Evolutionary conservation across 1,140 invertebrate species (phyloP), one percentile per base, ranked within the genome.

Genomic region (Telenomus remus): DNA sequence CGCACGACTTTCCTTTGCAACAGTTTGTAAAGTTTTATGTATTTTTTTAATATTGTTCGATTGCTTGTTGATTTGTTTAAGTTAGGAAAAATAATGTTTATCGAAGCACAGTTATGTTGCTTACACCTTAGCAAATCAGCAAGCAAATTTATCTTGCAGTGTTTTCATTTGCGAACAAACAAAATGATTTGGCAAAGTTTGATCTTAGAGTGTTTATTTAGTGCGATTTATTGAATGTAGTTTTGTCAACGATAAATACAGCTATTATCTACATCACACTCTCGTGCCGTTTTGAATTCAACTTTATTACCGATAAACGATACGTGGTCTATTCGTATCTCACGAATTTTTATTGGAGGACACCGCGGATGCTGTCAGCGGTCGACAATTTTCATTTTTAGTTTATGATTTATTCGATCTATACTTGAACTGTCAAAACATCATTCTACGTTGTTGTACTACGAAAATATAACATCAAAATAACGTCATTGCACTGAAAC

Each of bases 241-340:
- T 12, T 44, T 44, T 44, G n/a, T 44, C 43, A 44, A 44, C 4
- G n/a, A 44, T 44, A 44, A 44, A 44, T 12, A 44, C 11, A 14
- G 12, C 13, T 13, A 44, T 44, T 14, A 44, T 44, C 11, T 44
- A 44, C 12, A 13, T 44, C 6, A 44, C 43, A 13, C 13, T 3
- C 12, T 44, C 43, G 11, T 44, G 13, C 11, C 13, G 7, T 44
- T 44, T 44, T 7, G 13, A 13, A 44, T 12, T 8, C 11, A 44
- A 44, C 43, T 44, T 44, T 44, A 44, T 44, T 44, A 44, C 43
- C 43, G 13, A 44, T 44, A 44, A 44, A 44, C 43, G 43, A 44
- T 44, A 44, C 12, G 43, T 44, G 8, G 13, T 44, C 12, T 44
- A 44, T 44, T 44, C 43, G 43, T 44, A 44, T 44, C 13, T 44